Evolutionary conservation across 2,888 invertebrate species (phyloP).

Genomic region (Proisotoma minuta): DNA sequence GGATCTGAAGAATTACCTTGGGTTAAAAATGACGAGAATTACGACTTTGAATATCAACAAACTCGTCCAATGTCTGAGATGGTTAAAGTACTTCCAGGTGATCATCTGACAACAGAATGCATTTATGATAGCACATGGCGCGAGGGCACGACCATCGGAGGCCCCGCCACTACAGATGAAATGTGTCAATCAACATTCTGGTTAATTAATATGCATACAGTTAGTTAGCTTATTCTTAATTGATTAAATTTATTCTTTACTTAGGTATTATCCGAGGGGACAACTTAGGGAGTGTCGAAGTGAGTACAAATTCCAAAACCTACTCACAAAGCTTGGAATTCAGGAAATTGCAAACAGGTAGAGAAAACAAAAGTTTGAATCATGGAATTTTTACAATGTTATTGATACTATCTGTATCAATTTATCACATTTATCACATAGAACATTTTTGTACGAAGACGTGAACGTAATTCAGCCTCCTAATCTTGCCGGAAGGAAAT

Average conservation of each 20-base stretch:
- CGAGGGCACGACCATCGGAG: slow-evolving; percentile 57
- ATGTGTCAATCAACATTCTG: slow-evolving; percentile 80
- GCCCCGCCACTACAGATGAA: slow-evolving; percentile 77
- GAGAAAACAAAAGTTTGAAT: neutral
- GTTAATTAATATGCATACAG: no score
- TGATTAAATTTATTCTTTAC: no score
- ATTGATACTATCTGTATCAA: neutral
- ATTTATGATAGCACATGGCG: slow-evolving; percentile 69
- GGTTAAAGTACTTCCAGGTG: slow-evolving; percentile 25
- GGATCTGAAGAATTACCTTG: slow-evolving; percentile 69
- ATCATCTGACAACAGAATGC: slow-evolving; percentile 61
- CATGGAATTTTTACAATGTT: neutral
- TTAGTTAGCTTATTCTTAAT: no score
- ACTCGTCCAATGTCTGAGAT: slow-evolving; percentile 15
- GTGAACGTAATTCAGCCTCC: slow-evolving; percentile 11
- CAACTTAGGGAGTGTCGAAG: slow-evolving; percentile 76
- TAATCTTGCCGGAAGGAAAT: slow-evolving; percentile 1
- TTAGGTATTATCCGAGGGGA: slow-evolving; percentile 79
- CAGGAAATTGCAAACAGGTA: slow-evolving; percentile 48
- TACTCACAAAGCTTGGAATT: slow-evolving; percentile 75
- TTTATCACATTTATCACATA: no score
- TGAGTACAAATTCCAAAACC: slow-evolving; percentile 76
- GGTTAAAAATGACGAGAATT: slow-evolving; percentile 58
- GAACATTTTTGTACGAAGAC: neutral
- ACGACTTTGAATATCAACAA: slow-evolving; percentile 29